A percentile compares a stretch with the other conserved stretches of the same genome.
Evolutionary conservation across 2,797 vertebrate species (phyloP).

Genomic region (Epinephelus malabaricus): DNA sequence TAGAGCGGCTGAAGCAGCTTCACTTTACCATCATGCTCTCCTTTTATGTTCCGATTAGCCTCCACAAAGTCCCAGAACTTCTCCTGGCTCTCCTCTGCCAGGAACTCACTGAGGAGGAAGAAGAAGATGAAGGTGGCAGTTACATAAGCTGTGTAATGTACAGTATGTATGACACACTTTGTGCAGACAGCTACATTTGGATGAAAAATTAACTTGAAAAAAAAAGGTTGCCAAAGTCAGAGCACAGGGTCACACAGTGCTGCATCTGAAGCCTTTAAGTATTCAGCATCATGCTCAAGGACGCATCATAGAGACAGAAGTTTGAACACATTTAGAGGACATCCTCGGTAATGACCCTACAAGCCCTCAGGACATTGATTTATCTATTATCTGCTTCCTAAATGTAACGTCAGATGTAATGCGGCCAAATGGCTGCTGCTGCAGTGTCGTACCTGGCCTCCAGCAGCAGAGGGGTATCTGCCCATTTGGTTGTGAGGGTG

Average conservation of each 20-base stretch:
- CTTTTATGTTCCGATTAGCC: constrained; percentile 89
- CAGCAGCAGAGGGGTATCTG: constrained; percentile 93
- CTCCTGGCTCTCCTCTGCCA: constrained; percentile 95
- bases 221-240: constrained; percentile 6
- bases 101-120: constrained; percentile 90
- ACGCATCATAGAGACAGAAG: constrained; percentile 23
- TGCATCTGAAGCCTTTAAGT: constrained; percentile 33
- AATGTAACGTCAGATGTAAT: constrained; percentile 31
- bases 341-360: constrained; percentile 34
- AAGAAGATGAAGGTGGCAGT: constrained; percentile 10
- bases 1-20: constrained; percentile 28
- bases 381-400: constrained; percentile 30
- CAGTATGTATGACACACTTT: background rate
- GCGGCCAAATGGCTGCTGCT: constrained; percentile 1
- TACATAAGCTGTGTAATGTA: background rate
- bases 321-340: constrained; percentile 40
- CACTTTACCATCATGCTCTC: constrained; percentile 89
- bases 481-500: constrained; percentile 95
- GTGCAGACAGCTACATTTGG: background rate
- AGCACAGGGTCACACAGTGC: constrained; percentile 16
- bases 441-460: constrained; percentile 90
- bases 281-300: constrained; percentile 39
- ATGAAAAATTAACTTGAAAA: constrained; percentile 1
- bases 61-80: constrained; percentile 98
- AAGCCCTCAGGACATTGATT: constrained; percentile 34